Conservation (phyloP, 2,113 vertebrate species). For the Neogale vison region DNA sequence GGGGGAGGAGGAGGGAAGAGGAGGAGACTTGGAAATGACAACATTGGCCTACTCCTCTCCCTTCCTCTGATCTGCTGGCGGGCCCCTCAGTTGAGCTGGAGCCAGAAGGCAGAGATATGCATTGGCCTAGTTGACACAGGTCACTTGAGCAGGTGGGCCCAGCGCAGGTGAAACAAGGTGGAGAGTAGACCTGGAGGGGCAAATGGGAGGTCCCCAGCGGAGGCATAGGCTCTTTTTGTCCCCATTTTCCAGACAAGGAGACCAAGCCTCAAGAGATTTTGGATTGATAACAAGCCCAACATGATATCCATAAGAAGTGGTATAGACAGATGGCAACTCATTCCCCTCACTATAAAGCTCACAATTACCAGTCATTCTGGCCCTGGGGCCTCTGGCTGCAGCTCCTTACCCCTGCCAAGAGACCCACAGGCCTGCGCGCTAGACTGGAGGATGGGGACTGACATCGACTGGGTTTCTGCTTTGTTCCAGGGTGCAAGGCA, state of each 20-base stretch:
- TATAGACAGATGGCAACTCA: not conserved
- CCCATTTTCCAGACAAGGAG: not conserved
- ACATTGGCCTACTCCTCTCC: not conserved
- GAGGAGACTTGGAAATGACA: not conserved
- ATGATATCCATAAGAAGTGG: not conserved
- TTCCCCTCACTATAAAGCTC: not conserved
- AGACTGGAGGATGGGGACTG: not conserved
- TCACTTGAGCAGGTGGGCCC: not conserved
- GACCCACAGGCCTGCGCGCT: not conserved
- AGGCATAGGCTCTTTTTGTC: not conserved
- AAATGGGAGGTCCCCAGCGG: too few species aligned
- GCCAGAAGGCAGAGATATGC: not conserved
- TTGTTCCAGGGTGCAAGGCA: not conserved
- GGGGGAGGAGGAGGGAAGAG: too few species aligned
- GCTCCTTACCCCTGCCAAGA: not conserved
- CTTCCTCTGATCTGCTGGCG: not conserved
- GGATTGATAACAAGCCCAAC: too few species aligned
- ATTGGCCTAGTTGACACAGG: not conserved
- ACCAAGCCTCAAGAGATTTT: not conserved
- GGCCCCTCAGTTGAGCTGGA: accelerated
- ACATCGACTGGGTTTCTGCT: not conserved
- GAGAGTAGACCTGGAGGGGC: too few species aligned
- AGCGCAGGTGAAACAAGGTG: not conserved
- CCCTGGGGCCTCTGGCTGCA: not conserved
- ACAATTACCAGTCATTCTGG: not conserved